phyloP scores from a whole-genome alignment of 2,797 vertebrate genomes.

The Poliocrania exsul region DNA sequence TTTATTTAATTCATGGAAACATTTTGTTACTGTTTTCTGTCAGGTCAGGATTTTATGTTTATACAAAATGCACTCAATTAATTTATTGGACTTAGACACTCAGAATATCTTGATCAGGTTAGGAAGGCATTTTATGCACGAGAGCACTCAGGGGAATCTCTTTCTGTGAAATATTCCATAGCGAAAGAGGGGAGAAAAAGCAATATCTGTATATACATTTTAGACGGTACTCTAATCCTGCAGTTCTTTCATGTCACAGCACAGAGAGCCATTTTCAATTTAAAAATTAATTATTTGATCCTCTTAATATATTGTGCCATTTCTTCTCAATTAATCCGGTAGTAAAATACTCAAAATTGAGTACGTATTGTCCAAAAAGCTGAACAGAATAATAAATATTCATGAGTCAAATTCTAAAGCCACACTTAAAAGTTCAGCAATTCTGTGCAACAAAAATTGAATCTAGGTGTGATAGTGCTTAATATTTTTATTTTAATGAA shows the following conservation, averaged over 20 bases:
- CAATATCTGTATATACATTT: background rate
- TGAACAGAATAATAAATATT: background rate
- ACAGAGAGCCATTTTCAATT: background rate
- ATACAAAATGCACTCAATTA: background rate
- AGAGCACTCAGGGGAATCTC: background rate
- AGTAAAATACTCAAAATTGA: background rate
- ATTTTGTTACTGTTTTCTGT: background rate
- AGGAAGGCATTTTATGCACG: background rate
- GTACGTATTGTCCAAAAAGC: background rate
- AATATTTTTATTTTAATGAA: background rate
- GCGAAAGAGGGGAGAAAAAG: background rate
- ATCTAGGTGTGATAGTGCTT: background rate
- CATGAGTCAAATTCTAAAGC: background rate
- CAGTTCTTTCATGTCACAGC: background rate
- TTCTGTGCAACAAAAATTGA: background rate
- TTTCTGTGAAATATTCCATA: background rate
- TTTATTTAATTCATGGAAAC: background rate
- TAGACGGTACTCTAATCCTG: background rate
- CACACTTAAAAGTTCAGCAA: background rate
- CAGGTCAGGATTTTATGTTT: background rate
- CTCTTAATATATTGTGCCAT: background rate
- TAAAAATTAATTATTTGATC: background rate
- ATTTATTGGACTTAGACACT: background rate
- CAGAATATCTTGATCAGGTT: background rate
- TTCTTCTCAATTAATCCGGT: background rate